A percentile compares a stretch with the other conserved stretches of the same genome.
Evolutionary conservation across 53 echinoderm and acorn worm genomes (phyloP).

Genomic region (Holothuria scabra): DNA sequence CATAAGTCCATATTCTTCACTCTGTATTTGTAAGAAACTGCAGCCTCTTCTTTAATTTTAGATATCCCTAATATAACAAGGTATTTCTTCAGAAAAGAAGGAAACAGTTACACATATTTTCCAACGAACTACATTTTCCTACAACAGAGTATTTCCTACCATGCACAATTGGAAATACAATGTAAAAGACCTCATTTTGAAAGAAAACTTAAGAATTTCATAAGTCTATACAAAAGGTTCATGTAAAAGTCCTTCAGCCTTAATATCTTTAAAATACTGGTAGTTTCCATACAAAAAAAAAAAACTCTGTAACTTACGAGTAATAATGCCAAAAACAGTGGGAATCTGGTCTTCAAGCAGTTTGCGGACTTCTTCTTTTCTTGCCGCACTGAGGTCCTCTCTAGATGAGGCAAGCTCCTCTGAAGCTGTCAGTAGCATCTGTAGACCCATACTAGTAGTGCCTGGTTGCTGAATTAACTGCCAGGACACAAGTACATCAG

Average conservation of each 20-base stretch:
- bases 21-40: too few species aligned
- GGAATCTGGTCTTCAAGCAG: constrained; percentile 90
- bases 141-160: too few species aligned
- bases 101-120: too few species aligned
- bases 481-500: neutral
- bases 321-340: constrained; percentile 85
- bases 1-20: too few species aligned
- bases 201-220: neutral
- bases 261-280: neutral
- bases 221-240: neutral
- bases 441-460: constrained; percentile 80
- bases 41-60: too few species aligned
- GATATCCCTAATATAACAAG: too few species aligned
- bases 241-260: neutral
- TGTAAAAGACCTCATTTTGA: too few species aligned
- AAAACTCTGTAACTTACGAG: constrained; percentile 67
- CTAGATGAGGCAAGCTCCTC: constrained; percentile 93
- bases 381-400: constrained; percentile 94
- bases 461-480: constrained; percentile 94
- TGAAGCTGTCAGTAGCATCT: constrained; percentile 91
- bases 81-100: too few species aligned
- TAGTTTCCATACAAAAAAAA: too few species aligned
- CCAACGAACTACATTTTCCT: too few species aligned
- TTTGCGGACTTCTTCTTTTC: constrained; percentile 94
- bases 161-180: too few species aligned